Percentiles rank a stretch among this genome's conserved stretches.
Conservation (phyloP, 2,113 vertebrate species). For the Grammomys surdaster region DNA sequence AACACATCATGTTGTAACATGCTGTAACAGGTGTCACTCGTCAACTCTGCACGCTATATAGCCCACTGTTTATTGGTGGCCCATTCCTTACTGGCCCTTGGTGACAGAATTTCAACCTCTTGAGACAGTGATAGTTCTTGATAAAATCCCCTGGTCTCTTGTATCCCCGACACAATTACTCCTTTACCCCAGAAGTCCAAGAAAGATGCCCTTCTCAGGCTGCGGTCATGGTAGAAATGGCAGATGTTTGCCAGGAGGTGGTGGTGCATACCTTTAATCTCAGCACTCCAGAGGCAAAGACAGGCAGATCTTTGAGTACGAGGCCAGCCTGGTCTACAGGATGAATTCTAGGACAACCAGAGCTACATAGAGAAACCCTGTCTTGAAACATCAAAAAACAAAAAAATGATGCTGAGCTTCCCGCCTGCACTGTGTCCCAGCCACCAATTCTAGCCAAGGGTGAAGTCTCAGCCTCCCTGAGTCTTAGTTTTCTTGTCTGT, state of each 20-base stretch:
- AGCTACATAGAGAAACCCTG: not conserved
- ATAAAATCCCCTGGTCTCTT: not conserved
- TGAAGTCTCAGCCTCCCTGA: not conserved
- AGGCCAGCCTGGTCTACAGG: not conserved
- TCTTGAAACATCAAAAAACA: not conserved
- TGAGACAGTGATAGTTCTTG: not conserved
- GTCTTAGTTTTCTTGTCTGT: not conserved
- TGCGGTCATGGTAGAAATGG: not conserved
- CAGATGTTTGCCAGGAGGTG: not conserved
- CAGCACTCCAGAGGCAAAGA: not conserved
- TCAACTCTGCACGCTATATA: not conserved
- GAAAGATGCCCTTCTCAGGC: no score
- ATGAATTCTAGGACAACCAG: not conserved
- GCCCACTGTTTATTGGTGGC: not conserved
- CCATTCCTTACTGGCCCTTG: no score
- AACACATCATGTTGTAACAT: no score
- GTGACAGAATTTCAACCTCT: not conserved
- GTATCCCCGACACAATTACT: not conserved
- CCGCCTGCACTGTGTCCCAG: not conserved
- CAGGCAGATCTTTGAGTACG: not conserved
- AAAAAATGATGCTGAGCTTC: not conserved
- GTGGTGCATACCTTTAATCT: not conserved
- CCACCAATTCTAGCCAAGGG: not conserved
- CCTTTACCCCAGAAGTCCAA: not conserved
- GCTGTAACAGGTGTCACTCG: not conserved